Conservation (phyloP, 2,797 vertebrate genomes). For the Bufotes viridis region DNA sequence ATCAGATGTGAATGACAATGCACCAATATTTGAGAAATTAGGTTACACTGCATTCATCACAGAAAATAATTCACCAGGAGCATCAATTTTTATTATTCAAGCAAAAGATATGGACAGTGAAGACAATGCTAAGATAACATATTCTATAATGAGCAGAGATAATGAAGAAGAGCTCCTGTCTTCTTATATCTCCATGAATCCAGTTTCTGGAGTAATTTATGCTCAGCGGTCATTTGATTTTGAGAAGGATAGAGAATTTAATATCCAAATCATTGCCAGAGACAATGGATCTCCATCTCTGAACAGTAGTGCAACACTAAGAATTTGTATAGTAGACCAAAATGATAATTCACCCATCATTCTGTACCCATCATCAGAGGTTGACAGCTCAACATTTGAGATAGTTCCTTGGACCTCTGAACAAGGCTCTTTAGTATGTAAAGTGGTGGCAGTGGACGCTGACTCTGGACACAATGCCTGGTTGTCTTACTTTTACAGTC, state of each 20-base stretch:
- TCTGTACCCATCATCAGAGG: conserved; percentile 66
- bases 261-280: conserved; percentile 71
- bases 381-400: conserved; percentile 67
- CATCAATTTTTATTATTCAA: conserved; percentile 62
- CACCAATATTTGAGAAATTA: not conserved
- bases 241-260: conserved; percentile 71
- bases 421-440: conserved; percentile 70
- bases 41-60: not conserved
- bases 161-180: not conserved
- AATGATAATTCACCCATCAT: conserved; percentile 74
- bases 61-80: not conserved
- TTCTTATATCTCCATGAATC: conserved; percentile 68
- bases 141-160: not conserved
- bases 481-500: conserved; percentile 68
- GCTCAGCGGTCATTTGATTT: conserved; percentile 74
- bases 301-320: conserved; percentile 67
- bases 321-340: conserved; percentile 68
- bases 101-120: conserved; percentile 66
- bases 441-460: conserved; percentile 72
- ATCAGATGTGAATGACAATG: conserved; percentile 8
- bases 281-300: conserved; percentile 72
- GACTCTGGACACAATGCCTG: conserved; percentile 73
- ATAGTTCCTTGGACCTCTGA: conserved; percentile 68
- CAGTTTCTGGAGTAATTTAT: conserved; percentile 72
- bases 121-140: conserved; percentile 62